phyloP scores from a whole-genome alignment of 2,113 vertebrate species.

The Rhadina sibilatrix region DNA sequence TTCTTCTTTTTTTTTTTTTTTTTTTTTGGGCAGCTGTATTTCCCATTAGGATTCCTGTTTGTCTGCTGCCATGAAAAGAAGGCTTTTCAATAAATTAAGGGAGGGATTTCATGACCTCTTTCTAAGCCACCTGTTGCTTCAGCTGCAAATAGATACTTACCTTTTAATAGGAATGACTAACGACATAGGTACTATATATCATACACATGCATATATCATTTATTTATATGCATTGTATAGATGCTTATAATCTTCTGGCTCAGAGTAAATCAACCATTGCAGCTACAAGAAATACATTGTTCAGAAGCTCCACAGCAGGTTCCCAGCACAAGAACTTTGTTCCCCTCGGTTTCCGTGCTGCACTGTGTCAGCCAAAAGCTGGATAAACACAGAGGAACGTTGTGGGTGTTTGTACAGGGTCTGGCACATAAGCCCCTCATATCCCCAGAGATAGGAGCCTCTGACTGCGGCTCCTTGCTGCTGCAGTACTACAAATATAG shows the following conservation, averaged over 20 bases:
- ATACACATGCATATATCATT: not conserved
- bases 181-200: not conserved
- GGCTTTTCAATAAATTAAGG: constrained; percentile 19
- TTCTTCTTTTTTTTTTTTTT: not conserved
- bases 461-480: not conserved
- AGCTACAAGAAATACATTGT: not conserved
- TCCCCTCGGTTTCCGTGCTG: not conserved
- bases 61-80: not conserved
- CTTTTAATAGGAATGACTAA: not conserved
- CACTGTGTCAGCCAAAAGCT: not conserved
- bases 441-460: not conserved
- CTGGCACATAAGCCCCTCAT: not conserved
- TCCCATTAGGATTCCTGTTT: not conserved
- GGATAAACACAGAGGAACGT: not conserved
- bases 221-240: not conserved
- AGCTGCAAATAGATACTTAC: not conserved
- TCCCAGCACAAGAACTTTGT: not conserved
- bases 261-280: not conserved
- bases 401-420: not conserved
- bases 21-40: not conserved
- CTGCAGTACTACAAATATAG: not conserved
- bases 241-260: not conserved
- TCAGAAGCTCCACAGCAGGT: not conserved
- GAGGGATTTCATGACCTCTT: not conserved
- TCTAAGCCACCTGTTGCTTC: constrained; percentile 34